Percentiles rank a stretch among this genome's conserved stretches.
These are phyloP conservation scores for Volucella inflata DNA, from an alignment of 2,888 invertebrate species.

Conservation along the genomic window DNA sequence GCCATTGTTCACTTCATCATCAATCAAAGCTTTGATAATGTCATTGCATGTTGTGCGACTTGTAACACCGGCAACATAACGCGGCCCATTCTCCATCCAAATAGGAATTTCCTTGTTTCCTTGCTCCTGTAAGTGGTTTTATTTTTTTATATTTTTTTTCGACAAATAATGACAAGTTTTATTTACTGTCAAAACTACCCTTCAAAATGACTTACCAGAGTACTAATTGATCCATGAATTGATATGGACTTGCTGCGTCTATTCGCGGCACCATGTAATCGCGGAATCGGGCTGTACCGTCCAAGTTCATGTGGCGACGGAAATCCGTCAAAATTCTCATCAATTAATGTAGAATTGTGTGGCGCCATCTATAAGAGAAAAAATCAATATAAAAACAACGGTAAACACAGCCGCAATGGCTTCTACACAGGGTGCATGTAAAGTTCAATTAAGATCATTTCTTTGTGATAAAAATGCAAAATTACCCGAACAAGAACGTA, in stretches of 20 bases:
- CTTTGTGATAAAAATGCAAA: slow-evolving; percentile 80
- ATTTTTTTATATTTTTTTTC: slow-evolving; percentile 26
- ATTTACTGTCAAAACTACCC: neutral
- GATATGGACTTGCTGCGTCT: slow-evolving; percentile 80
- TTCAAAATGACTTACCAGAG: slow-evolving; percentile 78
- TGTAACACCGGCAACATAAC: slow-evolving; percentile 82
- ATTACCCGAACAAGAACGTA: slow-evolving; percentile 77
- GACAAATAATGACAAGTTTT: neutral
- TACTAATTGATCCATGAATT: slow-evolving; percentile 80
- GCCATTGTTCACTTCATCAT: slow-evolving; percentile 81
- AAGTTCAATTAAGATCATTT: slow-evolving; percentile 81
- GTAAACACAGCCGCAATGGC: no score
- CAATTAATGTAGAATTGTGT: slow-evolving; percentile 83
- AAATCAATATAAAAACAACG: slow-evolving; percentile 15
- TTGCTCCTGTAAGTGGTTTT: slow-evolving; percentile 77
- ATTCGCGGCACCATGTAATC: slow-evolving; percentile 76
- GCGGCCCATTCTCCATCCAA: slow-evolving; percentile 81
- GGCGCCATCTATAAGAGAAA: slow-evolving; percentile 78
- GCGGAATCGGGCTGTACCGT: slow-evolving; percentile 81
- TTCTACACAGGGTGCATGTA: slow-evolving; percentile 18
- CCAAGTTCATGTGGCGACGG: slow-evolving; percentile 79
- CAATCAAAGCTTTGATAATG: slow-evolving; percentile 83
- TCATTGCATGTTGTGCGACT: slow-evolving; percentile 83
- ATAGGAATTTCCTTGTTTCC: slow-evolving; percentile 82
- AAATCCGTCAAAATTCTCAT: slow-evolving; percentile 80